phyloP scores from a whole-genome alignment of 2,888 invertebrate genomes.

The Mechanitis messenoides region DNA sequence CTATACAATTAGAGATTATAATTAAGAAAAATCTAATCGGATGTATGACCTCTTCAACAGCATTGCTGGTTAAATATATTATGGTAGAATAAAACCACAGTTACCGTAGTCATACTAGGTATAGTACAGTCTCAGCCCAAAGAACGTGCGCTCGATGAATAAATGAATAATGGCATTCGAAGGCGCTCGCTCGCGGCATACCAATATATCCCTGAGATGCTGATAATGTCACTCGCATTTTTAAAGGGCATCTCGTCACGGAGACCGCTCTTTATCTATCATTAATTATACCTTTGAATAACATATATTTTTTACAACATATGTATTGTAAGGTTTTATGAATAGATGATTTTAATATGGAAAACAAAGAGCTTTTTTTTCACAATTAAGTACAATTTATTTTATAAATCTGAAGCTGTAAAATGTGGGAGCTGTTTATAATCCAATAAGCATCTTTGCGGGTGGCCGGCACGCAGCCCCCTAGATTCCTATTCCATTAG shows the following conservation, averaged over 20 bases:
- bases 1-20: too few species aligned
- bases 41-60: not conserved
- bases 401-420: constrained; percentile 14
- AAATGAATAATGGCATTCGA: constrained; percentile 71
- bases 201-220: constrained; percentile 65
- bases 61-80: constrained; percentile 20
- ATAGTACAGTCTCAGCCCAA: constrained; percentile 40
- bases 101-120: constrained; percentile 30
- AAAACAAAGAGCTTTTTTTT: not conserved
- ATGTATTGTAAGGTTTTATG: not conserved
- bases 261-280: constrained; percentile 52
- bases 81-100: constrained; percentile 19
- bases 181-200: constrained; percentile 63
- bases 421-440: constrained; percentile 46
- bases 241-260: constrained; percentile 53
- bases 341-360: not conserved
- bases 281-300: constrained; percentile 29
- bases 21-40: too few species aligned
- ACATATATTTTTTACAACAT: not conserved
- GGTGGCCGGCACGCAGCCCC: constrained; percentile 47
- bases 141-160: constrained; percentile 65
- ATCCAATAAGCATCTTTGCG: constrained; percentile 56
- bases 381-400: not conserved
- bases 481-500: constrained; percentile 71
- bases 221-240: constrained; percentile 68